Conservation (phyloP, 2,888 invertebrate species). For the Tetropium fuscum region DNA sequence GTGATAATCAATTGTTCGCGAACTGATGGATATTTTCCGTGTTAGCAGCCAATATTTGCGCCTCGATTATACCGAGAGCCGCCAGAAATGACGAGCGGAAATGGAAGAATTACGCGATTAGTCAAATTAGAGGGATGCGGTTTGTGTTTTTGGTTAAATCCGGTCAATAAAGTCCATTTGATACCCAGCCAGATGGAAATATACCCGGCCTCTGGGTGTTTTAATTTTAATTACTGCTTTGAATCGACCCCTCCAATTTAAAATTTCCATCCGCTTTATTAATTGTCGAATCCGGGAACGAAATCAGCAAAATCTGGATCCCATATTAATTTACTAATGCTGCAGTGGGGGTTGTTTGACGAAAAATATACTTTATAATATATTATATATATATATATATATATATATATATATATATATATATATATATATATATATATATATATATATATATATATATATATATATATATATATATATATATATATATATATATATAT, state of each 20-base stretch:
- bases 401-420: no score
- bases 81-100: not conserved
- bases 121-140: slow-evolving; percentile 20
- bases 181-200: slow-evolving; percentile 1
- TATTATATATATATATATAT: no score
- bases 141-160: slow-evolving; percentile 9
- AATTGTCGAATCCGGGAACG: slow-evolving; percentile 8
- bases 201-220: slow-evolving; percentile 5
- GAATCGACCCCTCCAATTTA: slow-evolving; percentile 2
- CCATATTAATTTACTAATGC: no score
- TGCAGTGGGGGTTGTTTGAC: no score
- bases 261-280: slow-evolving; percentile 19
- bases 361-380: no score
- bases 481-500: no score
- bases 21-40: not conserved
- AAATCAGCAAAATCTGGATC: no score
- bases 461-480: no score
- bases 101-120: slow-evolving; percentile 2
- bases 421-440: no score
- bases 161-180: slow-evolving; percentile 7
- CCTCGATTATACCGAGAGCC: not conserved
- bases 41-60: not conserved
- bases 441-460: no score
- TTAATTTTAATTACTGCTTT: slow-evolving; percentile 18
- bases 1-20: no score